Evolutionary conservation across 2,113 vertebrate species (phyloP), one percentile per base, ranked within the genome.

Genomic region (Cygnus atratus): DNA sequence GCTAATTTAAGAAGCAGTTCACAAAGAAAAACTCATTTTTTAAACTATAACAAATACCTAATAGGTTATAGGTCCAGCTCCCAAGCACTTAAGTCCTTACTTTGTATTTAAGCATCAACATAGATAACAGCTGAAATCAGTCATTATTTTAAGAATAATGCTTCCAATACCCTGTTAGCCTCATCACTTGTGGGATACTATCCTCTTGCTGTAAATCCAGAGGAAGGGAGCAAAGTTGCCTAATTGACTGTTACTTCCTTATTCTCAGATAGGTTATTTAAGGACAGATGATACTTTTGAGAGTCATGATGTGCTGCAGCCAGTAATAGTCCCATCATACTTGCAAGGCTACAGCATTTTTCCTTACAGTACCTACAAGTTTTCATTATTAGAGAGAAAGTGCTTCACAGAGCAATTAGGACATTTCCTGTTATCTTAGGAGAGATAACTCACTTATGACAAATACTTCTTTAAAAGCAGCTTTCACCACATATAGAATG

Each of bases 401-500:
- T 13, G 3, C 20, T 67, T 84, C 33, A 11, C 52, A 75, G 24
- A 59, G 13, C 33, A 67, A 10, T 6, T 55, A 2, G 10, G 78
- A 9, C 8, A 16, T 46, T 16, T 61, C 2, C 12, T 41, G 0
- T 2, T 84, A 11, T 5, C 16, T 63, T 43, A 19, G 43, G 6
- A 14, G 2, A 74, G 3, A 11, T 6, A 50, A n/a, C 10, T 78
- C 0, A 17, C 5, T 37, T 83, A 5, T 3, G n/a, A 28, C 8
- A 50, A 3, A 15, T 2, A 0, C 4, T 62, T 44, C 10, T 12
- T 10, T 26, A 48, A 72, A 48, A 84, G 2, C 13, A 52, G 2
- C 7, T 74, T 67, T 41, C 18, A 41, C 10, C 1, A 11, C 0
- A 2, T 0, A 0, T 0, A 0, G 1, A 84, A 1, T 7, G 52